Evolutionary conservation across 2,797 vertebrate genomes (phyloP), one percentile per base, ranked within the genome.

Genomic region (Choloepus didactylus): DNA sequence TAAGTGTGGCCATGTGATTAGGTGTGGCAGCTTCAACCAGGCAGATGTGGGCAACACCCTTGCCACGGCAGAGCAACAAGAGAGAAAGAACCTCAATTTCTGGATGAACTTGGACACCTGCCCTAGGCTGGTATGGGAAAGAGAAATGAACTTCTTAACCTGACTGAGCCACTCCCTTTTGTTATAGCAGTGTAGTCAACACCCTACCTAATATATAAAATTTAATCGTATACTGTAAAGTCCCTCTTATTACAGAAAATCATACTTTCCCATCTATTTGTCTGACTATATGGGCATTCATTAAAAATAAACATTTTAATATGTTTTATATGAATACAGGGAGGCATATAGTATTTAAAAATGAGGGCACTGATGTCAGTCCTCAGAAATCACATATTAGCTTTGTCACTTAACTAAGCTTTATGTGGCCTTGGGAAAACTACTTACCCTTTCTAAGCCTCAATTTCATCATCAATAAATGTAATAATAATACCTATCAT

Each of bases 261-360:
- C 51, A 35, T 41, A 51, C 23, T 88, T 82, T 56, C 72, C 49
- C 31, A 21, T 64, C 29, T 44, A 59, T 44, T 81, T 95, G 92
- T 94, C 62, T 95, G 59, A 83, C 38, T 16, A 4, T 66, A 27
- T 81, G 51, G 12, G 21, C 19, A 93, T 41, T 81, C 84, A 92
- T 21, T 66, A 72, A 93, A 96, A 80, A 76, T 59, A 77, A 91
- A 59, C 23, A 82, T 77, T 80, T 96, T 72, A 89, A 79, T 83
- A 72, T 69, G 2, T n/a, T 56, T 59, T 69, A 27, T 35, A 89
- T 66, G 6, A 41, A 80, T 15, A 60, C 3, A 70, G 9, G 25
- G 7, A 87, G 21, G 18, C 27, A 79, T 18, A 92, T 10, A 46
- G 3, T 21, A 81, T 77, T 83, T 76, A 67, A 66, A 93, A 85